Percentiles rank a stretch among this genome's conserved stretches.
Conservation (phyloP, 2,797 vertebrate species). For the Coilia nasus region DNA sequence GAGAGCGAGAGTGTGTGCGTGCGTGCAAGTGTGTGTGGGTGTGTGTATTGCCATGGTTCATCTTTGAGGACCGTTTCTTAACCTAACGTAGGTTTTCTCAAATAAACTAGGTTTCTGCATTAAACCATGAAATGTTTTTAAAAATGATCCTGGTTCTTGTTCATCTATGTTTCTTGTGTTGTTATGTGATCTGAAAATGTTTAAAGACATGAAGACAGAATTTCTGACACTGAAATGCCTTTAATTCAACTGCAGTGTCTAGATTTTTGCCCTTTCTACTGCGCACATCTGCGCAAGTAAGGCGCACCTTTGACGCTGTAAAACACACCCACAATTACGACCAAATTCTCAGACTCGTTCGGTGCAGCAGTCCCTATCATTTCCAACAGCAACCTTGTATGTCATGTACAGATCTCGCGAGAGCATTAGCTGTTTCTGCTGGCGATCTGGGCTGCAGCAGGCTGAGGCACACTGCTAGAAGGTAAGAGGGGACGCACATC, state of each 20-base stretch:
- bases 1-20: background rate
- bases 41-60: background rate
- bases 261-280: slow-evolving; percentile 50
- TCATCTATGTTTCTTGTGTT: background rate
- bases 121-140: background rate
- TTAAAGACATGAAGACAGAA: background rate
- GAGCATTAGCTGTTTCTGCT: slow-evolving; percentile 82
- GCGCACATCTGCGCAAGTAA: slow-evolving; percentile 39
- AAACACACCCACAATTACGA: slow-evolving; percentile 35
- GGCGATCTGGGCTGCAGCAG: slow-evolving; percentile 86
- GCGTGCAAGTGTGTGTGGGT: no score
- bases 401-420: slow-evolving; percentile 89
- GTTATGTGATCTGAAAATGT: background rate
- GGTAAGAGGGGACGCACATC: slow-evolving; percentile 87
- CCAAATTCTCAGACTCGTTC: slow-evolving; percentile 41
- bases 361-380: slow-evolving; percentile 40
- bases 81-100: background rate
- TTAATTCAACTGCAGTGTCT: slow-evolving; percentile 58
- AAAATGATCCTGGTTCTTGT: background rate
- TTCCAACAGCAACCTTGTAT: slow-evolving; percentile 57
- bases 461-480: slow-evolving; percentile 81
- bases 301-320: slow-evolving; percentile 36
- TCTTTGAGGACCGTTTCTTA: background rate
- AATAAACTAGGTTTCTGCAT: background rate
- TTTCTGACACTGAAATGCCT: slow-evolving; percentile 50